Conservation (phyloP, 2,113 vertebrate species). For the Chlorodrepanis virens region DNA sequence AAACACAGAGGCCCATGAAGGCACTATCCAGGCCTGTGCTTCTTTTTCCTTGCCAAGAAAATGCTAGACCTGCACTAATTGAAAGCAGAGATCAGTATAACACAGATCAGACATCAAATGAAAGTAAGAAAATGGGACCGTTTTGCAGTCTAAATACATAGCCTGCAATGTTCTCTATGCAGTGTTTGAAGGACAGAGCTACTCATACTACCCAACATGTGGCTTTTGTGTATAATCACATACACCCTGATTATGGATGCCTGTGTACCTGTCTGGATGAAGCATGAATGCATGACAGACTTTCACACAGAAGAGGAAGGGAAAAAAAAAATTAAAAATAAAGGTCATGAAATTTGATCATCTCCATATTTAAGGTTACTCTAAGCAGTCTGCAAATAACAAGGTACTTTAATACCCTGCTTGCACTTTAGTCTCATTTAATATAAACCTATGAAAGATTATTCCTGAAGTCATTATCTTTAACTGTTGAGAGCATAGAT, state of each 20-base stretch:
- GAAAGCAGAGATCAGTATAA: background rate
- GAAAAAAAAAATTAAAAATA: conserved; percentile 69
- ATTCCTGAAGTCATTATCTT: conserved; percentile 77
- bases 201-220: background rate
- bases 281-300: background rate
- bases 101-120: background rate
- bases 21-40: background rate
- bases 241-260: background rate
- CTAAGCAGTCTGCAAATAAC: conserved; percentile 79
- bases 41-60: background rate
- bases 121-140: background rate
- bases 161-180: background rate
- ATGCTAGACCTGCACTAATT: background rate
- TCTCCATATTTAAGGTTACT: conserved; percentile 78
- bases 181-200: background rate
- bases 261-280: background rate
- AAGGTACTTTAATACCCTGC: conserved; percentile 70
- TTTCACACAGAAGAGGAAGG: conserved; percentile 8
- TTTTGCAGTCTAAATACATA: background rate
- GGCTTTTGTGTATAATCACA: background rate
- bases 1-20: background rate
- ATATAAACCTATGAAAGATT: conserved; percentile 77
- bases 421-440: conserved; percentile 78
- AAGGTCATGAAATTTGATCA: conserved; percentile 80
- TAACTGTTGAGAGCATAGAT: conserved; percentile 77